Evolutionary conservation across 2,888 invertebrate species (phyloP), one percentile per base, ranked within the genome.

Genomic region (Stenichneumon culpator): DNA sequence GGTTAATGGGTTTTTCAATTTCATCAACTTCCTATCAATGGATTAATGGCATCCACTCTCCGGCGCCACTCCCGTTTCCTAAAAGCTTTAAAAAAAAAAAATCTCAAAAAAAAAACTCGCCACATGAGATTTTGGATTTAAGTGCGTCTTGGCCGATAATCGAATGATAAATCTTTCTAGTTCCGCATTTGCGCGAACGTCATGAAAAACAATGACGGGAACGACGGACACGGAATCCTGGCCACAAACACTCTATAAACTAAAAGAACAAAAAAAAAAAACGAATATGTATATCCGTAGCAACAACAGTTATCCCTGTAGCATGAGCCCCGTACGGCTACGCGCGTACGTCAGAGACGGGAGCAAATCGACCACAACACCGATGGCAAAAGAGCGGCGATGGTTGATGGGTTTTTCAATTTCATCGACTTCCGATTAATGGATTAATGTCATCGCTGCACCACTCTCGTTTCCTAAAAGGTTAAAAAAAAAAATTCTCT

Each of bases 1-100:
- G 47, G 69, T 80, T 90, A 89, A 90, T 90, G 90, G 89, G 73
- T 86, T 87, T 87, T 88, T 88, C 85, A 88, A 90, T 90, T 90
- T 90, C 87, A 88, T 90, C 88, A 89, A 81, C 54, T 54, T 73
- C 69, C 60, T 75, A 89, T 89, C 88, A 89, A 89, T 86, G 87
- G 86, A 80, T 28, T 32, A 36, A 36, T n/a, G 3, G 39, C 39
- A 6, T 44, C 44, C 14, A 14, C 6, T 32, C 32, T 32, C 32
- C 5, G 32, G 44, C 28, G 25, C 60, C 28, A 44, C 28, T 74
- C 14, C 25, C 32, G 32, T 39, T 39, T n/a, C 16, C 28, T 28
- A 50, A 19, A 22, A 60, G 28, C 57, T 16, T 7, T 32, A 25
- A 63, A 63, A 47, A 25, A 63, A 63, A 72, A 57, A 54, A 32